A percentile compares a stretch with the other conserved stretches of the same genome.
Conservation (phyloP, 1,140 invertebrate genomes). For the Drosophila lacertosa region DNA sequence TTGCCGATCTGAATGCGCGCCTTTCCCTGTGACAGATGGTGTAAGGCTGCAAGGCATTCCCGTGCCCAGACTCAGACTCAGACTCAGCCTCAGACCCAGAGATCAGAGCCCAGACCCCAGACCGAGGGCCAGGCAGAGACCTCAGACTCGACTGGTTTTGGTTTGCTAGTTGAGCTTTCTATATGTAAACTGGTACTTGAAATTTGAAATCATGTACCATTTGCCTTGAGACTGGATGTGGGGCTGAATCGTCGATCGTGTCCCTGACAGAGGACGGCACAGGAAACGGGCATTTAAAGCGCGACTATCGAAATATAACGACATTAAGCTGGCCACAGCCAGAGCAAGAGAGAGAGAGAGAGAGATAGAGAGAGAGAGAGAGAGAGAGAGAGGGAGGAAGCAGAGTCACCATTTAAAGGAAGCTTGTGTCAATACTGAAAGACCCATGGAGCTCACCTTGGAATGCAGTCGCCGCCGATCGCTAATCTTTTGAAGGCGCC, state of each 20-base stretch:
- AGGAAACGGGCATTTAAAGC: constrained; percentile 81
- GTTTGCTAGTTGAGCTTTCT: constrained; percentile 2
- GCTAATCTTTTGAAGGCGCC: constrained; percentile 76
- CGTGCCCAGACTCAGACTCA: constrained; percentile 47
- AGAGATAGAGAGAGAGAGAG: constrained; percentile 1
- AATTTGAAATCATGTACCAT: constrained; percentile 83
- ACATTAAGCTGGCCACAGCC: constrained; percentile 56
- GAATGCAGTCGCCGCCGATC: constrained; percentile 55
- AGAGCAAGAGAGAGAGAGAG: constrained; percentile 1
- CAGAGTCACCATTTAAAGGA: constrained; percentile 60
- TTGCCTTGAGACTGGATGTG: constrained; percentile 66
- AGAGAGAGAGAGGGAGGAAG: constrained; percentile 7
- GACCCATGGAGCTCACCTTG: constrained; percentile 57
- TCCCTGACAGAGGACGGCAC: constrained; percentile 74
- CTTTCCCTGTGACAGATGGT: constrained; percentile 75
- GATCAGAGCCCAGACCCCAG: constrained; percentile 14
- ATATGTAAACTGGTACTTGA: constrained; percentile 82
- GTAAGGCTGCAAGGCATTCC: constrained; percentile 71
- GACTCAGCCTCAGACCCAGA: constrained; percentile 40
- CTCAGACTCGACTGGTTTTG: constrained; percentile 9
- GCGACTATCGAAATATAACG: constrained; percentile 79
- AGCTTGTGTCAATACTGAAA: constrained; percentile 77
- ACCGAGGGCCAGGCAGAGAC: not conserved
- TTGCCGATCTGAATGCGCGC: constrained; percentile 62
- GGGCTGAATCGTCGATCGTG: constrained; percentile 62